Base-by-base conservation (phyloP, 2,797 vertebrate genomes). In the Tinamus major region DNA sequence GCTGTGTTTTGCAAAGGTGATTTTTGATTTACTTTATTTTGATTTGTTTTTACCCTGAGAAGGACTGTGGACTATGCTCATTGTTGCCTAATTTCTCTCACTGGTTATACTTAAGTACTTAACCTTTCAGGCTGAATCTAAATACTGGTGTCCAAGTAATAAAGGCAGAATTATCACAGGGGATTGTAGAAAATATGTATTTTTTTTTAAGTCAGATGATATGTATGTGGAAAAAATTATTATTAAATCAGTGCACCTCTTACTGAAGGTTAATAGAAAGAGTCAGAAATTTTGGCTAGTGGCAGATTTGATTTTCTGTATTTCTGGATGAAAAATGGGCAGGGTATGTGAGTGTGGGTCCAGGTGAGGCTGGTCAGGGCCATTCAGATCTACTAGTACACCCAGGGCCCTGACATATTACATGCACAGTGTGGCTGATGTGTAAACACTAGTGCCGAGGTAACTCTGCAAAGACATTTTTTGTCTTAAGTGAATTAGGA, bases 401-500 rank as follows among this genome's bases (percentile, higher is more conserved):
- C 27, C 55, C 33, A 17, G n/a, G 61, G 27, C 53, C 62, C 17
- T 56, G 58, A 21, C 5, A 3, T 51, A 37, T 24, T 5, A 1
- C 64, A 26, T 37, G 62, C 23, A 29, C 37, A 29, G 49, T 79
- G n/a, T 71, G 67, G 69, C 77, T 79, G 51, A 67, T 58, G 61
- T 69, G 75, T 80, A 58, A 93, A 56, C 75, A 48, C 91, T 95
- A 79, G 37, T 77, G 58, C 85, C 78, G 77, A 87, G 82, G 76
- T 91, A 92, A 58, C 69, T 56, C 46, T 93, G 76, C 81, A 76
- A 91, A 96, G 75, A 88, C 56, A 56, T 93, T 94, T 89, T 89
- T 93, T 84, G 79, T 84, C 80, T 93, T 88, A 90, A 93, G 75
- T 80, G 82, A 92, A 90, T 87, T 86, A 93, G 75, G 79, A 95